Conservation (phyloP, 1,140 invertebrate genomes). For the Sminthurides bifidus region DNA sequence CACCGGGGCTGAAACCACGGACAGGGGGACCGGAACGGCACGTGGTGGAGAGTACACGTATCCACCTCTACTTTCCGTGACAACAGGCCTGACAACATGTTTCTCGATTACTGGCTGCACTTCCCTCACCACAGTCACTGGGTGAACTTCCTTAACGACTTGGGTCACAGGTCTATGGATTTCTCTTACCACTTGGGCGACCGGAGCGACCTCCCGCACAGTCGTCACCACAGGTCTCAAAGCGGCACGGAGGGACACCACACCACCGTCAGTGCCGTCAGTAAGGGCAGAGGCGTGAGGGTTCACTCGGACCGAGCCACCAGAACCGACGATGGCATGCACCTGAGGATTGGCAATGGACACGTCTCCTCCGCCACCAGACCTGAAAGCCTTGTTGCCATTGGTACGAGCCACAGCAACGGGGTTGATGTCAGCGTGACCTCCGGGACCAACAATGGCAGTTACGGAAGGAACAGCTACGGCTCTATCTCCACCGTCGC, state of each 20-base stretch:
- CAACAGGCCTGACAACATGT: background rate
- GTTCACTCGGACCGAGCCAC: slow-evolving; percentile 17
- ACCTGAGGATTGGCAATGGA: slow-evolving; percentile 22
- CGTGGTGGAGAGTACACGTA: background rate
- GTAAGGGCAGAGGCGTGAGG: slow-evolving; percentile 20
- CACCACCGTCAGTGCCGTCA: slow-evolving; percentile 2
- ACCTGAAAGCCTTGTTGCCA: background rate
- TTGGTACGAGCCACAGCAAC: slow-evolving; percentile 20
- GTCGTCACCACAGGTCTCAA: no score
- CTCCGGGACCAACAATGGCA: slow-evolving; percentile 27
- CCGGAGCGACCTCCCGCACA: no score
- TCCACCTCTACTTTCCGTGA: background rate
- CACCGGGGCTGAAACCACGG: background rate
- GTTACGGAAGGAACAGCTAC: slow-evolving; percentile 20
- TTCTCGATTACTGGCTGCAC: background rate
- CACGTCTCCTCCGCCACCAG: slow-evolving; percentile 10
- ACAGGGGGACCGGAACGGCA: background rate
- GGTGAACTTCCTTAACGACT: background rate
- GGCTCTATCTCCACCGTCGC: slow-evolving; percentile 12
- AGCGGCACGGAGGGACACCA: no score
- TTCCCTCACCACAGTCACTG: background rate
- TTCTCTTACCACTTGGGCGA: background rate
- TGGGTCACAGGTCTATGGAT: background rate
- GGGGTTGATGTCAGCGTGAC: slow-evolving; percentile 23
- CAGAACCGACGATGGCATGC: slow-evolving; percentile 21